Conservation (phyloP, 1,140 invertebrate genomes). For the Augochlora pura region DNA sequence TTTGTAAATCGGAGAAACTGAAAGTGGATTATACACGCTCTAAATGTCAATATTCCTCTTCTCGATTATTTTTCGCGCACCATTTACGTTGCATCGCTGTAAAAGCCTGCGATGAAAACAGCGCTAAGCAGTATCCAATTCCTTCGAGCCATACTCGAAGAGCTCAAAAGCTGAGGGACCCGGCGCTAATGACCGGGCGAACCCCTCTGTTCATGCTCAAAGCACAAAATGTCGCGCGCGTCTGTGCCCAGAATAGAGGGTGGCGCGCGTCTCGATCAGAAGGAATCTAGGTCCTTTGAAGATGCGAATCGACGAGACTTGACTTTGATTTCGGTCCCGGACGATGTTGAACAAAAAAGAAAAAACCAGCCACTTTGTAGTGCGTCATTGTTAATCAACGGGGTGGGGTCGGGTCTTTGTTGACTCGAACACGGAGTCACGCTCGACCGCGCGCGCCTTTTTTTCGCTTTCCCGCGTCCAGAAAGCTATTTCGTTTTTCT, state of each 20-base stretch:
- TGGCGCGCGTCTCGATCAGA: background rate
- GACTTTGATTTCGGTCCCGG: conserved; percentile 27
- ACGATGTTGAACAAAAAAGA: conserved; percentile 15
- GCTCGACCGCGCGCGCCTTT: conserved; percentile 2
- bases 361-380: conserved; percentile 38
- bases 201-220: background rate
- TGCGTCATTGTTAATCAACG: conserved; percentile 39
- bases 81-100: background rate
- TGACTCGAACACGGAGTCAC: conserved; percentile 17
- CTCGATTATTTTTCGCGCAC: too few relatives aligned
- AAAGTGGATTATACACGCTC: too few relatives aligned
- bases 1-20: too few relatives aligned
- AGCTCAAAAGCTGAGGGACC: background rate
- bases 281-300: conserved; percentile 13
- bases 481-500: background rate
- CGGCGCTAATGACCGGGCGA: background rate
- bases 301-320: background rate
- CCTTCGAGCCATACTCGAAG: background rate
- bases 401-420: conserved; percentile 23
- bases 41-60: too few relatives aligned
- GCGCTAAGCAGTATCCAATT: background rate
- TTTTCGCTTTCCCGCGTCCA: background rate
- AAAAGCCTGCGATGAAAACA: background rate
- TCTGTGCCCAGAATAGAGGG: background rate
- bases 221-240: background rate